Evolutionary conservation across 2,888 invertebrate genomes (phyloP), one percentile per base, ranked within the genome.

Genomic region (Macropis europaea): DNA sequence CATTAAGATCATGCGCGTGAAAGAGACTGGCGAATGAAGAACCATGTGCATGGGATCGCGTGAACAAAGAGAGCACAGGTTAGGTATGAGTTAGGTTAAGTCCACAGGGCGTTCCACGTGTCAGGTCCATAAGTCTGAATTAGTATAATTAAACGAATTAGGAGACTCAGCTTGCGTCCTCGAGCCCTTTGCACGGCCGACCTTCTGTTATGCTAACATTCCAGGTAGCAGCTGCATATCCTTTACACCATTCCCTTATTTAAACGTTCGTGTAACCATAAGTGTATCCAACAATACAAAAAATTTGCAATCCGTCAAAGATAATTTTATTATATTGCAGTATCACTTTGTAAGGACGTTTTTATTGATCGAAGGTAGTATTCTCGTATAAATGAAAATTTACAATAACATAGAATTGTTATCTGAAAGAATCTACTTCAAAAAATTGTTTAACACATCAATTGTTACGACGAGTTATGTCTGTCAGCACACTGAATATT

Each of bases 101-200:
- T 77, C 66, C 67, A 64, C 38, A 47, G 45, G 52, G 53, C 11
- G 52, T 53, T 64, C 62, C 67, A 66, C 69, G 64, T 71, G 76
- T 76, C 66, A 32, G 61, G 75, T 68, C 79, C 84, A 82, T 86
- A 86, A 86, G 77, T 87, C 81, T 76, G 69, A 77, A 82, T 87
- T 87, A 86, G 81, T 83, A 76, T 85, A 85, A 86, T 87, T 84
- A 84, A 84, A 84, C 82, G 82, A 85, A 86, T 86, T 85, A 85
- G 77, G 77, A 79, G 81, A 72, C 64, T 70, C 73, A 68, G 69
- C 73, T 72, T 69, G 71, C 61, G 47, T 42, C 52, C 68, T 60
- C 71, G 67, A 64, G 30, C 59, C 71, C 60, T 72, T 69, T 57
- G 47, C 63, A 61, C 40, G 40, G 57, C 59, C 68, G n/a, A 68